Percentiles rank a stretch among this genome's conserved stretches.
These are phyloP conservation scores for Vireo altiloquus DNA, from an alignment of 2,113 vertebrate species.

Conservation along the genomic window DNA sequence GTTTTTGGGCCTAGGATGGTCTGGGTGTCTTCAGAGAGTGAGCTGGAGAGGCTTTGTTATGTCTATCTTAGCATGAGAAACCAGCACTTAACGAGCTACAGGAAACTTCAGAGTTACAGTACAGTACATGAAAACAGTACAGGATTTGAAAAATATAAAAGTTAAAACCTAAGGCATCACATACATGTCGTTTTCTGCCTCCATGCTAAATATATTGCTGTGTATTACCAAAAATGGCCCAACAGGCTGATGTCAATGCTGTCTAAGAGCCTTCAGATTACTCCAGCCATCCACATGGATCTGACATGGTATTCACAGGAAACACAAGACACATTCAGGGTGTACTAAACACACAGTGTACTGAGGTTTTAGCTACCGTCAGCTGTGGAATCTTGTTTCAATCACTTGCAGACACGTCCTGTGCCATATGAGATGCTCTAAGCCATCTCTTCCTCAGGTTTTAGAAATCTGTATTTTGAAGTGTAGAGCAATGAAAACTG, in stretches of 20 bases:
- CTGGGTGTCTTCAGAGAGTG: too few species aligned
- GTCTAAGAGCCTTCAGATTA: neutral
- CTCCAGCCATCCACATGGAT: neutral
- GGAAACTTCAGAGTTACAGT: too few species aligned
- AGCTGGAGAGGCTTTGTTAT: too few species aligned
- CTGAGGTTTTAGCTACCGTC: neutral
- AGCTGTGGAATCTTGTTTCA: neutral
- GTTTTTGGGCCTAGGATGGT: too few species aligned
- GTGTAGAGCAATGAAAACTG: neutral
- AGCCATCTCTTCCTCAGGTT: neutral
- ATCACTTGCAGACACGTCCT: neutral
- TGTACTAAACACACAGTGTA: accelerated
- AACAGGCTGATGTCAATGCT: neutral
- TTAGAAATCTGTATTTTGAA: neutral
- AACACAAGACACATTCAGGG: neutral
- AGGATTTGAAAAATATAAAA: too few species aligned
- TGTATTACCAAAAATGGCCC: neutral
- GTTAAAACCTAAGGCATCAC: too few species aligned
- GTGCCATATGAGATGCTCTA: neutral
- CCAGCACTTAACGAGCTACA: too few species aligned
- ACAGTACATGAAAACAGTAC: too few species aligned
- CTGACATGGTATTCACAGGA: neutral
- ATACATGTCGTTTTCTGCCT: neutral
- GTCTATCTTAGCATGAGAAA: too few species aligned
- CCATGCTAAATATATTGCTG: neutral